Conservation (phyloP, 2,797 vertebrate genomes). For the Argentina silus region DNA sequence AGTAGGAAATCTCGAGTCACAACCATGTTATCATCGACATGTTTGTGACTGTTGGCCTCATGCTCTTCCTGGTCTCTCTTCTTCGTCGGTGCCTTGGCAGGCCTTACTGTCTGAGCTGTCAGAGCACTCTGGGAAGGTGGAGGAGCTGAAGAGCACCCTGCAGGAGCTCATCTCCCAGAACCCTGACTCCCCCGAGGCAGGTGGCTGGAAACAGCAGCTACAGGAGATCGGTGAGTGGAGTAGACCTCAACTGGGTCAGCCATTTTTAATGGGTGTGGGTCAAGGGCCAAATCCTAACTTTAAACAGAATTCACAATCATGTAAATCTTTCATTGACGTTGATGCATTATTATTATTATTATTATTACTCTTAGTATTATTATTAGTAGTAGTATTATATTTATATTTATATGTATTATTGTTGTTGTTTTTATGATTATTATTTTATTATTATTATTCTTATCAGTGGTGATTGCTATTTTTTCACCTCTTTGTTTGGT, state of each 20-base stretch:
- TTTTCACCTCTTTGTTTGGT: not conserved
- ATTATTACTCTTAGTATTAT: too few relatives aligned
- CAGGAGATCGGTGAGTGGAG: constrained; percentile 88
- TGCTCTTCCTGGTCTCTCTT: not conserved
- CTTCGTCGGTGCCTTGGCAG: constrained; percentile 65
- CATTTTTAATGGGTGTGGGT: not conserved
- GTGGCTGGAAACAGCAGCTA: constrained; percentile 90
- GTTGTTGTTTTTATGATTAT: too few relatives aligned
- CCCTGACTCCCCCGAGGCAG: constrained; percentile 90
- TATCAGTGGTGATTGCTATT: not conserved
- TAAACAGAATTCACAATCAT: too few relatives aligned
- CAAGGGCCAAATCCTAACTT: not conserved
- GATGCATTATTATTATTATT: too few relatives aligned
- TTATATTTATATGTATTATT: not conserved
- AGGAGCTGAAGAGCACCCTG: constrained; percentile 87
- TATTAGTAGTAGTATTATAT: not conserved
- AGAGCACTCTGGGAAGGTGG: constrained; percentile 88
- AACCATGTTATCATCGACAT: not conserved
- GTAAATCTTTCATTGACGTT: too few relatives aligned
- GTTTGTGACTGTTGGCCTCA: too few relatives aligned
- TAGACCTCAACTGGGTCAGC: not conserved
- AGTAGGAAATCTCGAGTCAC: too few relatives aligned
- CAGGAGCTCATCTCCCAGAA: constrained; percentile 87
- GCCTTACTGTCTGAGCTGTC: constrained; percentile 89
- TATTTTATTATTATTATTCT: too few relatives aligned